These are phyloP conservation scores for Poeciliopsis turrubarensis DNA, from an alignment of 2,113 vertebrate genomes.

Conservation along the genomic window DNA sequence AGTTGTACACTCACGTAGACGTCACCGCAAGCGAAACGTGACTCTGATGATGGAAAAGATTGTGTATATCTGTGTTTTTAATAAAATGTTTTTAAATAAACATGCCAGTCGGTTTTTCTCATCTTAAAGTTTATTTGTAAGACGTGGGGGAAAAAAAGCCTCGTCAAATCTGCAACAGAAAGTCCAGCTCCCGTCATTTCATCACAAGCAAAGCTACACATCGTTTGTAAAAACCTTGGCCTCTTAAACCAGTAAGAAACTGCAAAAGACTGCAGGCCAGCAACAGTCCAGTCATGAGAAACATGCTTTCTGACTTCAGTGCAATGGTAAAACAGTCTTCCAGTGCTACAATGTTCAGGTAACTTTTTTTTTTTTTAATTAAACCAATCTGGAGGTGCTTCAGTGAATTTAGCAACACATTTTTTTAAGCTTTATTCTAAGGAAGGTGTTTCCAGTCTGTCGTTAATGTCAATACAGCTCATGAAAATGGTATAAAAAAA, in stretches of 20 bases:
- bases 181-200: conserved; percentile 78
- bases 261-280: conserved; percentile 76
- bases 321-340: conserved; percentile 40
- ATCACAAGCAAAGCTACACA: conserved; percentile 46
- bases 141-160: conserved; percentile 50
- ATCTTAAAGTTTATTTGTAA: conserved; percentile 57
- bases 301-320: conserved; percentile 37
- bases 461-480: conserved; percentile 45
- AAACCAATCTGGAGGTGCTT: conserved; percentile 7
- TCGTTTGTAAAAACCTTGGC: conserved; percentile 41
- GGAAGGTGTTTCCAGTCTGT: conserved; percentile 7
- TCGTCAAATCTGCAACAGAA: conserved; percentile 64
- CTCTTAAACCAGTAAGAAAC: conserved; percentile 75
- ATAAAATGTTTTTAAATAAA: conserved; percentile 24
- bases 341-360: conserved; percentile 47
- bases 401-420: neutral
- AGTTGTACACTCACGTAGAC: conserved; percentile 80
- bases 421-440: neutral
- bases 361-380: conserved; percentile 17
- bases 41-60: neutral
- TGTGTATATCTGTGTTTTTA: conserved; percentile 18
- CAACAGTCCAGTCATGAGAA: conserved; percentile 56
- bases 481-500: conserved; percentile 60
- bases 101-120: conserved; percentile 11
- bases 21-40: conserved; percentile 52